Percentiles rank a stretch among this genome's conserved stretches.
phyloP scores from a whole-genome alignment of 2,113 vertebrate genomes.

The Prochilodus magdalenae region DNA sequence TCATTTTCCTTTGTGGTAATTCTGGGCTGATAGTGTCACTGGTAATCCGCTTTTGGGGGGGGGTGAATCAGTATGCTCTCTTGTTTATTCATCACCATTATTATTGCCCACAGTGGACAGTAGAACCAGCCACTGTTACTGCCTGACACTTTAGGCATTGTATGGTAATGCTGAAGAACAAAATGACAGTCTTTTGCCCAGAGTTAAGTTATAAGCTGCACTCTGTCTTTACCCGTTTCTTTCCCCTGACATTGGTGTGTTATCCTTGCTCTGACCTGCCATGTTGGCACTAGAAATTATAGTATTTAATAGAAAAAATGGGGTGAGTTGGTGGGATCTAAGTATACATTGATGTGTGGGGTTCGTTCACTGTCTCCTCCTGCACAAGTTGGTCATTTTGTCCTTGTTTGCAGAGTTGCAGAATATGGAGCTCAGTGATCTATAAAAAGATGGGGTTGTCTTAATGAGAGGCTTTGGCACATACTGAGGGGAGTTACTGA shows the following conservation, averaged over 20 bases:
- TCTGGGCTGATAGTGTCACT: not conserved
- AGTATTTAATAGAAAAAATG: not conserved
- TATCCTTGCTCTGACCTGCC: not conserved
- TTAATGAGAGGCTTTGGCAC: conserved; percentile 14
- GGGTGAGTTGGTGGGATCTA: not conserved
- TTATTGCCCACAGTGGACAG: not conserved
- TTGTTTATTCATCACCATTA: not conserved
- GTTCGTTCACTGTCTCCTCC: not conserved
- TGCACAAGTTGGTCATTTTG: conserved; percentile 5
- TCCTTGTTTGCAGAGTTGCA: conserved; percentile 13
- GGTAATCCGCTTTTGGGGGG: not conserved
- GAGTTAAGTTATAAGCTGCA: not conserved
- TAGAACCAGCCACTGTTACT: not conserved
- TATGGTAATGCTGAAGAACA: not conserved
- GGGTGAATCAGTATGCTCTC: not conserved
- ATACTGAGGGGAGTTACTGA: not conserved
- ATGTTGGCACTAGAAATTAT: not conserved
- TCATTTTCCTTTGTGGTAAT: not conserved
- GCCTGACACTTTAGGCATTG: not conserved
- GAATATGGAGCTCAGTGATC: not conserved
- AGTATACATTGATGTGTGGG: not conserved
- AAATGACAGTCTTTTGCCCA: no score
- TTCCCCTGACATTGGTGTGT: not conserved
- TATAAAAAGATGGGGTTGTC: conserved; percentile 34
- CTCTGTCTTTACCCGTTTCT: no score